Base-by-base conservation (phyloP, 2,113 vertebrate species). In the Mobula birostris region DNA sequence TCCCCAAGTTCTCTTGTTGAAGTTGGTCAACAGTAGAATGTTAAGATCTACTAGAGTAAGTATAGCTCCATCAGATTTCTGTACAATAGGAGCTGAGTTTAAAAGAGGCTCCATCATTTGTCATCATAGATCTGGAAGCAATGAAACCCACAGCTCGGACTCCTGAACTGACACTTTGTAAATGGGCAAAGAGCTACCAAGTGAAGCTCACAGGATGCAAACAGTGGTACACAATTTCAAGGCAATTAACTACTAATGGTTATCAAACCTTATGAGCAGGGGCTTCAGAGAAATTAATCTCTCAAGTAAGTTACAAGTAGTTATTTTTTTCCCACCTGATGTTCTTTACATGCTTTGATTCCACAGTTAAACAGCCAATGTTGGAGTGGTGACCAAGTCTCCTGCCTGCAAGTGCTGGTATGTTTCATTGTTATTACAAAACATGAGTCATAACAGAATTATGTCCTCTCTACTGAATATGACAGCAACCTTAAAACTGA, bases 41-140 rank as follows among this genome's bases (percentile, higher is more conserved):
- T 15, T 40, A 36, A 40, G 15, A 48, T 19, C 19, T 48, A 12
- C 56, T 88, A 56, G 58, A 63, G 58, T 27, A 63, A 88, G 27
- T 29, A n/a, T 27, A 88, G 11, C 40, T 11, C 24, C 83, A 63
- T 56, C 11, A 11, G 56, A 88, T 15, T n/a, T 88, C 83, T 17
- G 58, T n/a, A 63, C 61, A 88, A 88, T 88, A 61, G 83, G 83
- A 88, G 83, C 83, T 63, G 56, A n/a, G 27, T n/a, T 88, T 61
- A 24, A 6, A 63, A n/a, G n/a, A 88, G 36, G 9, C 12, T 17
- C 83, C 3, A 63, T 63, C 83, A 63, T n/a, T 88, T 14, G 61
- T 88, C 27, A 87, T 11, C 11, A 63, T 63, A 56, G 24, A 88
- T 9, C 83, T 88, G 58, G 27, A 63, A 88, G 83, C 83, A 63